These are phyloP conservation scores for Microdon myrmicae DNA, from an alignment of 2,888 invertebrate genomes.

Conservation along the genomic window DNA sequence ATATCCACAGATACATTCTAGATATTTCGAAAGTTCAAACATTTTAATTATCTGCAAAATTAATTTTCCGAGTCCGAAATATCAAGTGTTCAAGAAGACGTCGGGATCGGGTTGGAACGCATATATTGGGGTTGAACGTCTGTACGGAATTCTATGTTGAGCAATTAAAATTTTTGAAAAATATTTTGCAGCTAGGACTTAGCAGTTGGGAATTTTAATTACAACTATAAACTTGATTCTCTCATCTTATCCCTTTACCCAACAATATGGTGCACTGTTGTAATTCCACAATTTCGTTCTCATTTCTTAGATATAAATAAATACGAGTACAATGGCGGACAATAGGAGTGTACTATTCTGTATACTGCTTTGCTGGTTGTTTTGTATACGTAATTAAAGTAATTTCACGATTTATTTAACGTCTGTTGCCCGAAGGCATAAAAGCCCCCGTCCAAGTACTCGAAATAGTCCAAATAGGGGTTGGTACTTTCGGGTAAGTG, in stretches of 20 bases:
- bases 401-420: conserved; percentile 46
- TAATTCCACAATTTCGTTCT: conserved; percentile 4
- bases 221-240: conserved; percentile 48
- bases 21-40: conserved; percentile 27
- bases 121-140: conserved; percentile 2
- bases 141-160: too few species aligned
- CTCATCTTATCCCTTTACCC: conserved; percentile 23
- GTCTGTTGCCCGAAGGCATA: conserved; percentile 21
- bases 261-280: conserved; percentile 32
- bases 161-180: conserved; percentile 28
- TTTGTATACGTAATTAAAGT: conserved; percentile 38
- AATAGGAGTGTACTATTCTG: too few species aligned
- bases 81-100: too few species aligned
- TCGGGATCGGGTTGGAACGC: too few species aligned
- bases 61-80: conserved; percentile 6
- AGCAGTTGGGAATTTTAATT: conserved; percentile 31
- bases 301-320: too few species aligned
- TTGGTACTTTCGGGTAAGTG: conserved; percentile 22
- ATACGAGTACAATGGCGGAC: too few species aligned
- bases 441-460: not conserved
- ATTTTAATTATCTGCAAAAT: conserved; percentile 35
- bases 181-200: conserved; percentile 18
- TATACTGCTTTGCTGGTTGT: conserved; percentile 23
- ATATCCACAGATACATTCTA: conserved; percentile 3
- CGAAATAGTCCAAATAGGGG: conserved; percentile 2